phyloP scores from a whole-genome alignment of 1,140 invertebrate species.

The Diachasmimorpha longicaudata region DNA sequence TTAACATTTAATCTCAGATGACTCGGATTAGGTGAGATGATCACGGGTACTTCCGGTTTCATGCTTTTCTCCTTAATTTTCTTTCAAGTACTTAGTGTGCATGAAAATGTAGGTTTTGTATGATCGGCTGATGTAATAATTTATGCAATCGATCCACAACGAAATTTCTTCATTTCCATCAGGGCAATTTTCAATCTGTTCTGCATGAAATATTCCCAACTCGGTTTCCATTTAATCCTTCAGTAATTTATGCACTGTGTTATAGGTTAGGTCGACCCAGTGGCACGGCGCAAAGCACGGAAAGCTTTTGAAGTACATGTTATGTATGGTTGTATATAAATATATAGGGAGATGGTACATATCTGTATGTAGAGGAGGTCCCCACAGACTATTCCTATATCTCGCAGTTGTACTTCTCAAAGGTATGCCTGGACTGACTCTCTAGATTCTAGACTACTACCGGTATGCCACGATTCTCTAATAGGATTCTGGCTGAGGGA shows the following conservation, averaged over 20 bases:
- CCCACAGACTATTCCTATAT: slow-evolving; percentile 1
- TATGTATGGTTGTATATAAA: slow-evolving; percentile 6
- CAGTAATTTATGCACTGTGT: slow-evolving; percentile 7
- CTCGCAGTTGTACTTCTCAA: slow-evolving; percentile 13
- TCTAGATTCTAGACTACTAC: slow-evolving; percentile 18
- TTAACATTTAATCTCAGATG: background rate
- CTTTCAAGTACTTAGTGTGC: background rate
- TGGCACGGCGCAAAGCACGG: background rate
- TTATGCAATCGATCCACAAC: too few species aligned
- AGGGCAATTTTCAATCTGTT: background rate
- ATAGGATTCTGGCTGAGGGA: slow-evolving; percentile 27
- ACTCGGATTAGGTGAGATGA: slow-evolving; percentile 5
- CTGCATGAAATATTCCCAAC: background rate
- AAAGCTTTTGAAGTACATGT: slow-evolving; percentile 12
- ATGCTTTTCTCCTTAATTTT: background rate
- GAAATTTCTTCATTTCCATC: background rate
- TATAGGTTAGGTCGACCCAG: background rate
- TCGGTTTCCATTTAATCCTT: slow-evolving; percentile 14
- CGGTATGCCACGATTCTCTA: slow-evolving; percentile 28
- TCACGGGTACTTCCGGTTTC: background rate
- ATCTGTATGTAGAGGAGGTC: background rate
- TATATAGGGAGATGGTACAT: background rate
- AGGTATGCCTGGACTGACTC: slow-evolving; percentile 22
- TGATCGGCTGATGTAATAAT: background rate
- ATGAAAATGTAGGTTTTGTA: too few species aligned